These are phyloP conservation scores for Platynereis dumerilii DNA, from an alignment of 2,888 invertebrate species.

Conservation along the genomic window DNA sequence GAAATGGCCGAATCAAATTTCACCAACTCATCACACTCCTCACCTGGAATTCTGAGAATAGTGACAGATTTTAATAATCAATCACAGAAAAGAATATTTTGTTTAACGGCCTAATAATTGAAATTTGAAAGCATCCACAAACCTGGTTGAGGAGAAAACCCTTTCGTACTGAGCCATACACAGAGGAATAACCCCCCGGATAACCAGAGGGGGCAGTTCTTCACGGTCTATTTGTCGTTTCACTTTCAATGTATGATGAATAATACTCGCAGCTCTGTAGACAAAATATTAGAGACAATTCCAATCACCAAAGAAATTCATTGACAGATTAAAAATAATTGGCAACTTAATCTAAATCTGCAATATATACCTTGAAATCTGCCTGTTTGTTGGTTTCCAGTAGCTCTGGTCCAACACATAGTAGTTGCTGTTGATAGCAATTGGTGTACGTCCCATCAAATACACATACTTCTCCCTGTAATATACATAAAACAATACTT, in stretches of 20 bases:
- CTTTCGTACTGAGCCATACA: conserved; percentile 67
- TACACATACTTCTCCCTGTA: conserved; percentile 67
- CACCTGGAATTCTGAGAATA: conserved; percentile 52
- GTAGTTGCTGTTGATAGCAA: conserved; percentile 67
- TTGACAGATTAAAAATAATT: too few species aligned
- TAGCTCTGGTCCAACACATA: conserved; percentile 66
- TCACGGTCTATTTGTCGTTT: conserved; percentile 65
- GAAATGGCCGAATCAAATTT: conserved; percentile 62
- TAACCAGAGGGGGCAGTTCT: conserved; percentile 64
- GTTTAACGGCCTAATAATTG: too few species aligned
- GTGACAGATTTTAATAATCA: neutral
- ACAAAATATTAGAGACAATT: too few species aligned
- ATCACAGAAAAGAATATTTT: too few species aligned
- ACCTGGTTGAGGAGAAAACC: conserved; percentile 65
- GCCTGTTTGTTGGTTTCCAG: conserved; percentile 62
- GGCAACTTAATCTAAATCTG: too few species aligned
- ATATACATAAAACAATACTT: conserved; percentile 21
- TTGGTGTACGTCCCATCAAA: conserved; percentile 63
- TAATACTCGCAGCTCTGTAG: conserved; percentile 62
- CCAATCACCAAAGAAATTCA: too few species aligned
- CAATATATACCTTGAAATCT: conserved; percentile 62
- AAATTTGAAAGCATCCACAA: conserved; percentile 15
- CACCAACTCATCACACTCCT: conserved; percentile 62
- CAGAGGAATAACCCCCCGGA: conserved; percentile 65
- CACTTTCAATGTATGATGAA: conserved; percentile 61